Evolutionary conservation across 2,797 vertebrate genomes (phyloP), one percentile per base, ranked within the genome.

Genomic region (Silurus aristotelis): DNA sequence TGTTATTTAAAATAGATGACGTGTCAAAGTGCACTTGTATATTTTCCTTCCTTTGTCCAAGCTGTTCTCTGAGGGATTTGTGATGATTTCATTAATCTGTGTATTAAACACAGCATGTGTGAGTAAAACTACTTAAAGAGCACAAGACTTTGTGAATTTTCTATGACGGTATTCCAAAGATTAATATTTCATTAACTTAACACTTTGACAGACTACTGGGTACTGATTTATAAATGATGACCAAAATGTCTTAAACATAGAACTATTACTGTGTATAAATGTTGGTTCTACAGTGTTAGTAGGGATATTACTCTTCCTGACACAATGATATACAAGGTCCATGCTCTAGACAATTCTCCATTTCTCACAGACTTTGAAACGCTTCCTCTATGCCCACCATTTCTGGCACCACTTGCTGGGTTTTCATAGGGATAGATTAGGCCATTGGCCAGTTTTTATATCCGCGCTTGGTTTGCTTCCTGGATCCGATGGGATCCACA

Each of bases 1-100:
- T 89, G 66, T 66, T 87, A 93, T 93, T 90, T 91, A 90, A 90
- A 93, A 93, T 91, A 90, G 89, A 93, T 92, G 92, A 91, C 82
- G 80, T 90, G 83, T 89, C 89, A 91, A 85, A 90, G 90, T 86
- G 75, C 83, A 61, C 87, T 91, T 89, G 83, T 82, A 89, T 93
- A 92, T 76, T 84, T 88, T 87, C 20, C 63, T 85, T 84, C 89
- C 86, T 88, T 91, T 73, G 55, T 87, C 78, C 85, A 87, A 88
- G 83, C 85, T 82, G 86, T 86, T 90, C 89, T 91, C 84, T 89
- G 89, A 92, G 87, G 89, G 92, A 70, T 75, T 76, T 43, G 10
- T 76, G 71, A 80, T 52, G 31, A 81, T 81, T 56, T 55, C 25
- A 25, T 80, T 66, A 38, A 1, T 67, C 46, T 73, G 31, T 61